phyloP scores from a whole-genome alignment of 30 jellyfish, hydroid and myxozoan species.

The Phacellophora camtschatica region DNA sequence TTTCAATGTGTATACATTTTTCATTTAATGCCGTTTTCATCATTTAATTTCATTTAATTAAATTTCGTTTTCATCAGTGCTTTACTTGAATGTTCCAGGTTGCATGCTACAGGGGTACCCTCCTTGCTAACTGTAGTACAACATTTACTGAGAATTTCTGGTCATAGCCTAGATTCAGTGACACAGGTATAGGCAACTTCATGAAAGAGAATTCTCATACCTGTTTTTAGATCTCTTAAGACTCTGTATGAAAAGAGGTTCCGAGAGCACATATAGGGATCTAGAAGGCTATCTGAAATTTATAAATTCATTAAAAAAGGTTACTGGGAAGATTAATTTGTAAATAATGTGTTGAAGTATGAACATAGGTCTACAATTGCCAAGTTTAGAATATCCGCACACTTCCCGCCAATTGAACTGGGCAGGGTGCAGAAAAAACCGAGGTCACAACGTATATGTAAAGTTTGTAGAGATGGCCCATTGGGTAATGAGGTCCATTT shows the following conservation, averaged over 20 bases:
- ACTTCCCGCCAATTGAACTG: too few relatives aligned
- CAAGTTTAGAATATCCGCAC: neutral
- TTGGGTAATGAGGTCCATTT: neutral
- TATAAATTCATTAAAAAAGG: neutral
- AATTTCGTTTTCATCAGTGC: too few relatives aligned
- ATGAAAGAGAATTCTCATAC: neutral
- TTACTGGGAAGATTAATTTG: neutral
- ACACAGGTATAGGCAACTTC: neutral
- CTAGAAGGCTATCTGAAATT: neutral
- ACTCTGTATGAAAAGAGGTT: neutral
- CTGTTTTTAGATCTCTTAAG: neutral
- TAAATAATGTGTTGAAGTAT: neutral
- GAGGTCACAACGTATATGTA: too few relatives aligned
- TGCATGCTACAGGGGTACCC: neutral
- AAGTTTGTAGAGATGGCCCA: neutral
- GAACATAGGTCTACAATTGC: neutral
- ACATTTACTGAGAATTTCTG: neutral
- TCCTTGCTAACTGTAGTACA: neutral
- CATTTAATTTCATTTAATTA: too few relatives aligned
- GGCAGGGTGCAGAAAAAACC: too few relatives aligned
- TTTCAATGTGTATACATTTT: too few relatives aligned
- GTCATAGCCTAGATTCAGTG: neutral
- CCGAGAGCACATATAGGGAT: neutral
- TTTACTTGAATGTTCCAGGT: neutral
- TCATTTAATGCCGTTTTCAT: too few relatives aligned